These are phyloP conservation scores for Xenotilapia flavipinnis DNA, from an alignment of 2,113 vertebrate species.

Conservation along the genomic window DNA sequence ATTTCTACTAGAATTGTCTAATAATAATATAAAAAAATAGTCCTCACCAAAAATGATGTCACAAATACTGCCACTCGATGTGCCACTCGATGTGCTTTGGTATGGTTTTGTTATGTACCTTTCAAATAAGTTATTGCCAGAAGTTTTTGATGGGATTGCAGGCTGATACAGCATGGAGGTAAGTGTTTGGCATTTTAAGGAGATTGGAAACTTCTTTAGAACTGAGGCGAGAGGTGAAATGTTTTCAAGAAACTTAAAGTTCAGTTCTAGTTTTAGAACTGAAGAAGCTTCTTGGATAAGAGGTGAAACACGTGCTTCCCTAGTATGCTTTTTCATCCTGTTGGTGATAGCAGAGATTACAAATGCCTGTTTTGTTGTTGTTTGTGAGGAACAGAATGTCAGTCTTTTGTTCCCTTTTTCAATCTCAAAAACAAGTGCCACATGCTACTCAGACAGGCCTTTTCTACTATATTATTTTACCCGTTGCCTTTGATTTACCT, in stretches of 20 bases:
- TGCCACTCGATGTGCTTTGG: neutral
- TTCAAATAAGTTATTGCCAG: neutral
- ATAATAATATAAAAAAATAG: neutral
- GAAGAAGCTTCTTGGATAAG: neutral
- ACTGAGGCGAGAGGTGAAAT: too few relatives aligned
- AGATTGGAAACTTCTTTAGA: neutral
- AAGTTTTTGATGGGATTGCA: neutral
- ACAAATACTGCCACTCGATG: neutral
- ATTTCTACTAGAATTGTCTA: neutral
- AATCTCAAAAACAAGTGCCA: conserved; percentile 10
- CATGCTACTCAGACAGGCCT: neutral
- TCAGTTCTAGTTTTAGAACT: neutral
- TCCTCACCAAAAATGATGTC: neutral
- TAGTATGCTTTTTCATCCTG: conserved; percentile 35
- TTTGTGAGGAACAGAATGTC: conserved; percentile 53
- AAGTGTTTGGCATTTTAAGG: neutral
- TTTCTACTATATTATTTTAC: conserved; percentile 52
- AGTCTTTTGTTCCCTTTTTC: conserved; percentile 35
- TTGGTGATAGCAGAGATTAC: conserved; percentile 34
- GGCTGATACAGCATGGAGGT: neutral
- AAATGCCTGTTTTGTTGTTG: conserved; percentile 22
- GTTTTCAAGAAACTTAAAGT: neutral
- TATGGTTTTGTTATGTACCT: neutral
- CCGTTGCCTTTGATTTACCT: conserved; percentile 60
- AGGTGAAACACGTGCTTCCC: neutral